These are phyloP conservation scores for Malurus melanocephalus DNA, from an alignment of 2,113 vertebrate species.

Conservation along the genomic window DNA sequence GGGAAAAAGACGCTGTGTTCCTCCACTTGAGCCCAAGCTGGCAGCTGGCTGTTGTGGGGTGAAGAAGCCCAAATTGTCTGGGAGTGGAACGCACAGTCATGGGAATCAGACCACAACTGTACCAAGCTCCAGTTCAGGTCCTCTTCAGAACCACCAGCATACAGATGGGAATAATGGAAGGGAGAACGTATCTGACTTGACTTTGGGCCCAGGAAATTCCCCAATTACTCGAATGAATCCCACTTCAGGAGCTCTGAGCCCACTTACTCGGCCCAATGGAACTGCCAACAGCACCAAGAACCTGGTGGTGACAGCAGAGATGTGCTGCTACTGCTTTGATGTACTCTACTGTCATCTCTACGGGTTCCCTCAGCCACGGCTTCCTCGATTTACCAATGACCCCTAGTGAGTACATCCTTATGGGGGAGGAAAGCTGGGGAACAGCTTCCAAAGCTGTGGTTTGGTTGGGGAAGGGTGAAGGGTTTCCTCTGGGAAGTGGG, in stretches of 20 bases:
- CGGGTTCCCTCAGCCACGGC: slow-evolving; percentile 83
- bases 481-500: not conserved
- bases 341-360: slow-evolving; percentile 87
- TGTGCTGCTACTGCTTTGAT: slow-evolving; percentile 88
- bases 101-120: slow-evolving; percentile 77
- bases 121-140: slow-evolving; percentile 79
- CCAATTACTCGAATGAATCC: slow-evolving; percentile 82
- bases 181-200: slow-evolving; percentile 80
- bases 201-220: slow-evolving; percentile 78
- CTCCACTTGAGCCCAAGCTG: slow-evolving; percentile 84
- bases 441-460: not conserved
- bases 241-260: slow-evolving; percentile 80
- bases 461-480: not conserved
- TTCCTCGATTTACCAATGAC: slow-evolving; percentile 85
- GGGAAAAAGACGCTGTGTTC: slow-evolving; percentile 86
- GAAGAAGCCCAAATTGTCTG: slow-evolving; percentile 83
- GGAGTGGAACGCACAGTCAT: slow-evolving; percentile 77
- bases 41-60: slow-evolving; percentile 85
- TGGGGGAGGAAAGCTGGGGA: not conserved
- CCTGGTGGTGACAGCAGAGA: slow-evolving; percentile 84
- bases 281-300: slow-evolving; percentile 81
- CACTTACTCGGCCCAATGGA: slow-evolving; percentile 79
- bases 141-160: slow-evolving; percentile 84
- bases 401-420: slow-evolving; percentile 78
- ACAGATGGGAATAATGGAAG: slow-evolving; percentile 78